These are phyloP conservation scores for Oplegnathus fasciatus DNA, from an alignment of 2,113 vertebrate genomes.

Conservation along the genomic window DNA sequence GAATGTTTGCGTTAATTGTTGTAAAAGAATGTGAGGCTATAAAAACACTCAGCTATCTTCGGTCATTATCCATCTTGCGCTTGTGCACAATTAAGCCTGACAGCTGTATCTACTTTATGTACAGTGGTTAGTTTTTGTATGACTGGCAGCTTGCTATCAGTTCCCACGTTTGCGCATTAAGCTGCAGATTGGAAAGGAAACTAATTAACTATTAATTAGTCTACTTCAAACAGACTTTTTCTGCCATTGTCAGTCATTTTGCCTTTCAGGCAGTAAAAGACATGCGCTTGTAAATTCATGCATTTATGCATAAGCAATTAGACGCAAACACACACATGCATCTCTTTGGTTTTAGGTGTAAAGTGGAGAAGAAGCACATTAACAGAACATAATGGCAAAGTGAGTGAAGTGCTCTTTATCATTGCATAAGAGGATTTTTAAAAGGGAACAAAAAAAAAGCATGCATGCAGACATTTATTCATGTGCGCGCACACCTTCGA, in stretches of 20 bases:
- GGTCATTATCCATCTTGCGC: slow-evolving; percentile 71
- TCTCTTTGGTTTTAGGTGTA: slow-evolving; percentile 47
- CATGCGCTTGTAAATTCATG: slow-evolving; percentile 63
- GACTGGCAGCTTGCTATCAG: slow-evolving; percentile 80
- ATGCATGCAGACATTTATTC: slow-evolving; percentile 17
- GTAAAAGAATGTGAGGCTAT: slow-evolving; percentile 38
- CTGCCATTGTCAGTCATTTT: slow-evolving; percentile 78
- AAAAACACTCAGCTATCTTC: slow-evolving; percentile 56
- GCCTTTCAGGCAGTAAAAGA: slow-evolving; percentile 66
- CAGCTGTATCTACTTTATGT: slow-evolving; percentile 76
- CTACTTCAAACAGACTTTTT: slow-evolving; percentile 78
- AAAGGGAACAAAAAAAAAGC: neutral
- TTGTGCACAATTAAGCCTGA: slow-evolving; percentile 71
- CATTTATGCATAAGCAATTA: slow-evolving; percentile 68
- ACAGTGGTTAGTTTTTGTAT: slow-evolving; percentile 61
- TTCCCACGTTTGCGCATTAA: slow-evolving; percentile 70
- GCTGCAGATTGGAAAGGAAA: slow-evolving; percentile 75
- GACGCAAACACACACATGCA: slow-evolving; percentile 33
- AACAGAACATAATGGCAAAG: slow-evolving; percentile 31
- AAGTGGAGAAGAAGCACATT: slow-evolving; percentile 30
- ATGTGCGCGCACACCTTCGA: neutral
- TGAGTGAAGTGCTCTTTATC: slow-evolving; percentile 29
- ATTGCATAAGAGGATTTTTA: slow-evolving; percentile 18
- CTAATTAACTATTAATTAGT: slow-evolving; percentile 87
- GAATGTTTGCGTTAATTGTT: slow-evolving; percentile 50